Evolutionary conservation across 30 jellyfish, hydroid and myxozoan genomes (phyloP).

Genomic region (Aurelia sp.): DNA sequence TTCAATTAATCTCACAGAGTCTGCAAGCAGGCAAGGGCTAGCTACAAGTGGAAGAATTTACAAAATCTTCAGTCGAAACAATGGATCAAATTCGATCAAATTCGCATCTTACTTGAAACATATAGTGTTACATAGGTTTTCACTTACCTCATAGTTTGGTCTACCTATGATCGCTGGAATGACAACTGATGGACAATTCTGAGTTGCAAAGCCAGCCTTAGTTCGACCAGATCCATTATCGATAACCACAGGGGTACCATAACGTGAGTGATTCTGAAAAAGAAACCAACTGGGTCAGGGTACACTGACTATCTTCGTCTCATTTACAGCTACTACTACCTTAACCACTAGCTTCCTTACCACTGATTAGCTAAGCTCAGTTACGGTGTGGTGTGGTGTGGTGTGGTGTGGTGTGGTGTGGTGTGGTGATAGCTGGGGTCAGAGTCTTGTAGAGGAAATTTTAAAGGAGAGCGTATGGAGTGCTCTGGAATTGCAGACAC

Average conservation of each 20-base stretch:
- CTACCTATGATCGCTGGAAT: constrained; percentile 89
- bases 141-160: constrained; percentile 79
- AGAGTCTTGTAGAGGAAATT: background rate
- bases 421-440: background rate
- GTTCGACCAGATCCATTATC: constrained; percentile 96
- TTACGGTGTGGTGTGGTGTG: no score
- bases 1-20: no score
- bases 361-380: no score
- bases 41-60: no score
- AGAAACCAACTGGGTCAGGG: no score
- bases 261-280: constrained; percentile 29
- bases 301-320: background rate
- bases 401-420: no score
- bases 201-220: constrained; percentile 89
- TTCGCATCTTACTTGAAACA: no score
- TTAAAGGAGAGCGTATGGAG: background rate
- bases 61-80: no score
- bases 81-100: no score
- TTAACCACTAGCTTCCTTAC: background rate
- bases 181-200: constrained; percentile 68
- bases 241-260: constrained; percentile 72
- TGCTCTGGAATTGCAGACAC: no score
- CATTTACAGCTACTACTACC: background rate
- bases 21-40: no score
- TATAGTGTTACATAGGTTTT: no score